Evolutionary conservation across 2,113 vertebrate species (phyloP), one percentile per base, ranked within the genome.

Genomic region (Misgurnus anguillicaudatus): DNA sequence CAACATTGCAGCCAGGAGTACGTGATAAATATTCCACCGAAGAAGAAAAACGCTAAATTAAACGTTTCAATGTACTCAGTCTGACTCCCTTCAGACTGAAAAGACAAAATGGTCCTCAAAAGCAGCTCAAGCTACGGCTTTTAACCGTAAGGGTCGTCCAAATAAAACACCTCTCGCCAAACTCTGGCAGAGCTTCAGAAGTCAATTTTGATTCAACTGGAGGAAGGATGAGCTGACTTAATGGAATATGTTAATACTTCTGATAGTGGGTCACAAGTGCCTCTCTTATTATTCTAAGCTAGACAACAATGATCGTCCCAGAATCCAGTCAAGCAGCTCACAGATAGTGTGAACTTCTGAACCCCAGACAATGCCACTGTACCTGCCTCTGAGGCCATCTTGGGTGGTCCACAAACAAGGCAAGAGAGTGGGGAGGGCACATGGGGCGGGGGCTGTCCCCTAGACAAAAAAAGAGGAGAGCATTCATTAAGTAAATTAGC

Each of bases 401-500:
- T 74, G 86, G 86, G 85, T 92, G 89, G 90, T 84, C 86, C 75
- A 53, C 71, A 70, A 68, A 66, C 31, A 58, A 58, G 21, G 6
- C 68, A 31, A 62, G n/a, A 51, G 47, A 55, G 68, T 17, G 9
- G 60, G 69, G 78, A 7, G 70, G 67, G 51, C 64, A 73, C 14
- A 68, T 39, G 38, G 74, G 64, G 16, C 3, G 24, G 24, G 83
- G 67, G 7, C 14, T 24, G 39, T 48, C 47, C 38, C 8, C 24
- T 11, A 84, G 79, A 89, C 84, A 90, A 85, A 86, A 31, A 71
- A 72, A 10, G 61, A 80, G 62, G 80, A 55, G 77, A 63, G 79
- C 53, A 83, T 89, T 87, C 80, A 88, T 87, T 88, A 84, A 86
- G 80, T 58, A 70, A 90, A 90, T 91, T 87, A 88, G 79, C 77